phyloP scores from a whole-genome alignment of 1,140 invertebrate genomes.

The Popillia japonica region DNA sequence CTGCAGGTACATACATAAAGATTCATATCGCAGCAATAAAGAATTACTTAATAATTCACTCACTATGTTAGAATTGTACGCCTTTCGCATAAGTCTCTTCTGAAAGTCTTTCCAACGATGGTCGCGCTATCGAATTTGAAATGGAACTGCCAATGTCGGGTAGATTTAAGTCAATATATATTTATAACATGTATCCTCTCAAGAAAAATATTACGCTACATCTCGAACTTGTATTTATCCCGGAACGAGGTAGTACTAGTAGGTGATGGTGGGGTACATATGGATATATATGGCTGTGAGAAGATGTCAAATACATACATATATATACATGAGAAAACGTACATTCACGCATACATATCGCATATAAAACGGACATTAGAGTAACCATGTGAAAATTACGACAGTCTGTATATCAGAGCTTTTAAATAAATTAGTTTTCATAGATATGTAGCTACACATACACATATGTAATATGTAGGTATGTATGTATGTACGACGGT shows the following conservation, averaged over 20 bases:
- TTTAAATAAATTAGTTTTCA: constrained; percentile 11
- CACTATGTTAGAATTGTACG: neutral
- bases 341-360: neutral
- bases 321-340: neutral
- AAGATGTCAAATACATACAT: neutral
- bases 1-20: neutral
- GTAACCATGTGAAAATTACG: neutral
- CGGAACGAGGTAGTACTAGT: neutral
- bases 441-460: neutral
- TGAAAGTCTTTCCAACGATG: neutral
- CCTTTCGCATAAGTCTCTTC: neutral
- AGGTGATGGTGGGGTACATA: neutral
- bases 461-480: too few species aligned
- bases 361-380: neutral
- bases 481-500: neutral
- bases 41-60: constrained; percentile 12
- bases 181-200: constrained; percentile 20
- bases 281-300: neutral
- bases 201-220: constrained; percentile 21
- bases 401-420: neutral
- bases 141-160: constrained; percentile 15
- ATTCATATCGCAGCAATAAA: constrained; percentile 1
- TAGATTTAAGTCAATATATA: constrained; percentile 23
- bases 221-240: constrained; percentile 3
- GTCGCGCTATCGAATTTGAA: neutral